Conservation (phyloP, 1,140 invertebrate species). For the Brachionus rubens region DNA sequence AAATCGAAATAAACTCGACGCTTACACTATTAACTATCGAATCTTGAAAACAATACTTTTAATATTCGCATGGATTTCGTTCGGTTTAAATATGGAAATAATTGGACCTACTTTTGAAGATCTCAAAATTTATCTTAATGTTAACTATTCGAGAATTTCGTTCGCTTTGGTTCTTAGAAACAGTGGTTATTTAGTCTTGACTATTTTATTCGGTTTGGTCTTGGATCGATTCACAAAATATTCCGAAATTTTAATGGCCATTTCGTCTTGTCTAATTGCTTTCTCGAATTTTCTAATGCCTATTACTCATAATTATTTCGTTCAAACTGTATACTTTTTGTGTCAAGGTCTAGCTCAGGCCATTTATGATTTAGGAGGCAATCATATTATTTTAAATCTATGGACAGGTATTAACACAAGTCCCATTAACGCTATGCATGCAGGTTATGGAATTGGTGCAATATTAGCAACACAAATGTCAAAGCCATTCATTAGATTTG, state of each 20-base stretch:
- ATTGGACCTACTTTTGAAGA: slow-evolving; percentile 41
- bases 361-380: slow-evolving; percentile 32
- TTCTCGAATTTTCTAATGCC: slow-evolving; percentile 33
- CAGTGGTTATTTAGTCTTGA: background rate
- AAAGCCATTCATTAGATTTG: slow-evolving; percentile 25
- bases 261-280: background rate
- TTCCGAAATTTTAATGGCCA: slow-evolving; percentile 15
- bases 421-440: slow-evolving; percentile 45
- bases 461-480: slow-evolving; percentile 34
- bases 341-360: slow-evolving; percentile 25
- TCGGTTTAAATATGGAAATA: slow-evolving; percentile 24
- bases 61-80: slow-evolving; percentile 39
- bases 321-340: background rate
- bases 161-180: slow-evolving; percentile 33
- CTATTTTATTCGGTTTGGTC: slow-evolving; percentile 26
- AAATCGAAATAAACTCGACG: background rate
- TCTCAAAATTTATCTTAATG: slow-evolving; percentile 1
- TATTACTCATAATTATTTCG: slow-evolving; percentile 23
- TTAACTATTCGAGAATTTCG: slow-evolving; percentile 38
- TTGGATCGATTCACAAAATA: background rate
- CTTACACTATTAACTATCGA: slow-evolving; percentile 7
- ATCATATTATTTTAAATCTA: slow-evolving; percentile 16
- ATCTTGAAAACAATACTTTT: slow-evolving; percentile 24
- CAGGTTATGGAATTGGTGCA: slow-evolving; percentile 42
- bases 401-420: slow-evolving; percentile 9